A percentile compares a stretch with the other conserved stretches of the same genome.
These are phyloP conservation scores for Desmodus rotundus DNA, from an alignment of 2,113 vertebrate species.

Conservation along the genomic window DNA sequence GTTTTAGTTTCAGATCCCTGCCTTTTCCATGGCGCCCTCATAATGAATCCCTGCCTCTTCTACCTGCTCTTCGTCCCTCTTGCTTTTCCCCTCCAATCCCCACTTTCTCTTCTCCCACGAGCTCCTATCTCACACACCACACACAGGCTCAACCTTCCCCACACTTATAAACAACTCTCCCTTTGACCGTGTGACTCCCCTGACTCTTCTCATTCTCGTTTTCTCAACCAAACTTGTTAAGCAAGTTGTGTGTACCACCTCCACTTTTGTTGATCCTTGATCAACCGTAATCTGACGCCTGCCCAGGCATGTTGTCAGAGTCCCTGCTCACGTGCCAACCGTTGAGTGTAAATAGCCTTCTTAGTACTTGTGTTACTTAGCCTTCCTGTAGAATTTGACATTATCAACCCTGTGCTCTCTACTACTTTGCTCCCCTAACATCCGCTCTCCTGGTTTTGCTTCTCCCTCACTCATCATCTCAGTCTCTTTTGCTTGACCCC, in stretches of 20 bases:
- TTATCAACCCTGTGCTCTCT: background rate
- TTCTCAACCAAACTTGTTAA: background rate
- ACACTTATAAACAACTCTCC: background rate
- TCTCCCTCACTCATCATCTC: background rate
- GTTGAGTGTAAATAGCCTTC: background rate
- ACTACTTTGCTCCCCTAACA: background rate
- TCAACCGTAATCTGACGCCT: background rate
- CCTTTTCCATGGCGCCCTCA: background rate
- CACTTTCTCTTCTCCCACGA: background rate
- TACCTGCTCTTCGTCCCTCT: background rate
- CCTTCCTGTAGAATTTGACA: background rate
- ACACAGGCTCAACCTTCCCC: background rate
- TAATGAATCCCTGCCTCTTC: too few species aligned
- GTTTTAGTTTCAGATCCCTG: background rate
- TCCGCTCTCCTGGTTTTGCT: background rate
- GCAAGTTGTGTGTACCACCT: background rate
- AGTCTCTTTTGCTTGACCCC: background rate
- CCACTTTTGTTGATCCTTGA: background rate
- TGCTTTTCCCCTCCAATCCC: background rate
- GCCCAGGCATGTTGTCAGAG: background rate
- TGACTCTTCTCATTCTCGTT: background rate
- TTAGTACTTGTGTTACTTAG: background rate
- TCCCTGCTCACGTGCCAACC: background rate
- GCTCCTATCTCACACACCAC: background rate
- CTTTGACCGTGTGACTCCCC: background rate